Percentiles rank a stretch among this genome's conserved stretches.
These are phyloP conservation scores for Pholis gunnellus DNA, from an alignment of 2,113 vertebrate genomes.

Conservation along the genomic window DNA sequence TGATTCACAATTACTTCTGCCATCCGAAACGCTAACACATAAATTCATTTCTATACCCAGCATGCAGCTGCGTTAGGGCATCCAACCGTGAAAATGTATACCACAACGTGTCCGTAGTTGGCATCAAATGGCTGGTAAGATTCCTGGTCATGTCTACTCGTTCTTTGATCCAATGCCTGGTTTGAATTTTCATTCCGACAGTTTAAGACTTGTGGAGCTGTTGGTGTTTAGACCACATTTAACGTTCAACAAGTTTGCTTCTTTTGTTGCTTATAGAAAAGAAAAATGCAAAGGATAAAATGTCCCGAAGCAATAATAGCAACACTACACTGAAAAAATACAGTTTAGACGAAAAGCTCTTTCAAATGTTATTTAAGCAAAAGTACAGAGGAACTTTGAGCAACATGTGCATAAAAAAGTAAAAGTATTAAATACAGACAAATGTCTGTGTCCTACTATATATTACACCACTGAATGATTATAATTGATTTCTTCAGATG, in stretches of 20 bases:
- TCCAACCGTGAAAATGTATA: not conserved
- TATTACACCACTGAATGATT: not conserved
- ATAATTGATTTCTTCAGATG: not conserved
- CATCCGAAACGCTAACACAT: constrained; percentile 36
- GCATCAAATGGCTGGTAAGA: not conserved
- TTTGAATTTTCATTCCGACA: not conserved
- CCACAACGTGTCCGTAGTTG: not conserved
- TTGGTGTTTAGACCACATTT: not conserved
- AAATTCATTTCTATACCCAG: constrained; percentile 17
- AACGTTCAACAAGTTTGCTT: not conserved
- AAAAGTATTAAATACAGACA: not conserved
- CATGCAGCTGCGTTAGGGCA: not conserved
- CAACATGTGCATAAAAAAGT: not conserved
- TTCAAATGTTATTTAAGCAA: not conserved
- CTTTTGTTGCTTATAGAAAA: not conserved
- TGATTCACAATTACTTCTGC: constrained; percentile 37
- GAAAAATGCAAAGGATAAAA: not conserved
- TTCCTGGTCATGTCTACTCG: not conserved
- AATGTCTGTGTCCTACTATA: not conserved
- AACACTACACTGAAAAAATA: not conserved
- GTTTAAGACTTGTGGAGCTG: not conserved
- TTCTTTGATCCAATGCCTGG: not conserved
- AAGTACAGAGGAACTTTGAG: not conserved
- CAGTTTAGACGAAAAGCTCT: not conserved
- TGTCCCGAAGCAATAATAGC: not conserved